A percentile compares a stretch with the other conserved stretches of the same genome.
Conservation (phyloP, 2,888 invertebrate species). For the Neoitamus cyanurus region DNA sequence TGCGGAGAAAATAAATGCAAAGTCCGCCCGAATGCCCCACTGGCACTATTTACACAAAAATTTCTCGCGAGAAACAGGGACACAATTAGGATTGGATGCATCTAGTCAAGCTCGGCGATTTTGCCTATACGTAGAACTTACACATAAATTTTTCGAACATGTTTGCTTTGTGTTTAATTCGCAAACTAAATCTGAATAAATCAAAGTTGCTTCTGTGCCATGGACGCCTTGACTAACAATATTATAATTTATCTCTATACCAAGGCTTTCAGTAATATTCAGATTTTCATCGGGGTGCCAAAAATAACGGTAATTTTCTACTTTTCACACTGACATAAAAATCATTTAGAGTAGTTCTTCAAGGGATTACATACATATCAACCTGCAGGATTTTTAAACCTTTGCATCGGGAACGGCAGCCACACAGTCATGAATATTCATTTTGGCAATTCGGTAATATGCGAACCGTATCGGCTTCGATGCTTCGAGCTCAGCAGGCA, state of each 20-base stretch:
- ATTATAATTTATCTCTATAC: background rate
- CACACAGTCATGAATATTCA: no score
- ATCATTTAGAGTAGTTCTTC: no score
- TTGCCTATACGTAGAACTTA: background rate
- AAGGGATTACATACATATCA: no score
- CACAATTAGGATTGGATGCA: background rate
- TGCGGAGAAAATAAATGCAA: background rate
- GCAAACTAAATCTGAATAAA: background rate
- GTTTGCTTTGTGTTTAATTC: background rate
- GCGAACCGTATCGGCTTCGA: no score
- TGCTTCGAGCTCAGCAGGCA: no score
- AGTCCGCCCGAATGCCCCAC: background rate
- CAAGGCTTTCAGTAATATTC: background rate
- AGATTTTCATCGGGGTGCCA: background rate
- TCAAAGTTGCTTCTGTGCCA: background rate
- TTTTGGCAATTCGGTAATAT: no score
- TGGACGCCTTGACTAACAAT: background rate
- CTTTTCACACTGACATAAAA: no score
- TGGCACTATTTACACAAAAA: background rate
- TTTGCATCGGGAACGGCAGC: no score
- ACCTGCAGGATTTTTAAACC: no score
- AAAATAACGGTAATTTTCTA: no score
- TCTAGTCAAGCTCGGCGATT: background rate
- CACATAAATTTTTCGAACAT: background rate
- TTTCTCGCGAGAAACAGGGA: background rate